Conservation (phyloP, 2,888 invertebrate genomes). For the Cephus rjabovi region DNA sequence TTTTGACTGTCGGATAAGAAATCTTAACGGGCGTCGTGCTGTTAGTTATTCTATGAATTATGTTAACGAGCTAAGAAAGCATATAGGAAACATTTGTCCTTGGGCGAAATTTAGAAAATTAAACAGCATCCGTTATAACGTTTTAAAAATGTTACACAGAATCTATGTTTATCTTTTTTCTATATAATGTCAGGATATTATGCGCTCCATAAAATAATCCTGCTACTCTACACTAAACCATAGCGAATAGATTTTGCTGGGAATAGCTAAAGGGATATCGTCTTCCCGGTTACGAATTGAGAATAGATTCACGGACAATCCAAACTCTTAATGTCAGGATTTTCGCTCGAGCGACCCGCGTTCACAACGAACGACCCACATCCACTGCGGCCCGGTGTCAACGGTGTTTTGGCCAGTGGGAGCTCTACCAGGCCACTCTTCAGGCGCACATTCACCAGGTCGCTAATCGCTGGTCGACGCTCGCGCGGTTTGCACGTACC, state of each 20-base stretch:
- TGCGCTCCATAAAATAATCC: background rate
- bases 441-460: slow-evolving; percentile 28
- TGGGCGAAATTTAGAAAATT: no score
- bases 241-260: background rate
- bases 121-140: background rate
- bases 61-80: no score
- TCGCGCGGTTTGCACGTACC: slow-evolving; percentile 30
- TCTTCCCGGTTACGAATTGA: background rate
- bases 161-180: background rate
- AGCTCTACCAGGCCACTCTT: slow-evolving; percentile 15
- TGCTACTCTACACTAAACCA: background rate
- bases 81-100: background rate
- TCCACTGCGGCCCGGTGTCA: slow-evolving; percentile 14
- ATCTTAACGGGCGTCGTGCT: no score
- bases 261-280: background rate
- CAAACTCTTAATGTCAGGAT: background rate
- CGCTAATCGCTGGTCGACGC: slow-evolving; percentile 38
- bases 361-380: slow-evolving; percentile 17
- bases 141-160: background rate
- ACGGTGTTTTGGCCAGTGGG: slow-evolving; percentile 19
- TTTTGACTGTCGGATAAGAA: background rate
- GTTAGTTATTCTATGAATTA: no score
- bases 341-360: background rate
- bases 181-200: background rate
- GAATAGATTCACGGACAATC: background rate